Conservation (phyloP, 2,888 invertebrate genomes). For the Ichneumoninae sp. region DNA sequence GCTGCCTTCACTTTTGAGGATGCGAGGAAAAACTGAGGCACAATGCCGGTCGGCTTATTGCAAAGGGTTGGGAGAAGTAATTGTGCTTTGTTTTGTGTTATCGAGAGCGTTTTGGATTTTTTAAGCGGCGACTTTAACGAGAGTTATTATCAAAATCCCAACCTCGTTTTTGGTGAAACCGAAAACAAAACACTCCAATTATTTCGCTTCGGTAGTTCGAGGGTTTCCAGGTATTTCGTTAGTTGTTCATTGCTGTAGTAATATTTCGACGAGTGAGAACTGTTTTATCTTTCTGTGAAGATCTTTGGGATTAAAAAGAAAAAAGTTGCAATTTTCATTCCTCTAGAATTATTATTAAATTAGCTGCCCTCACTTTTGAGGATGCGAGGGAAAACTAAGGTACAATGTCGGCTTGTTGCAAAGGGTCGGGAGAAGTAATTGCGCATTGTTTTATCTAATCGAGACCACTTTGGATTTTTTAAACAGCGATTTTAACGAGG, state of each 20-base stretch:
- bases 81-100: neutral
- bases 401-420: neutral
- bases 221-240: neutral
- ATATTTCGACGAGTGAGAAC: neutral
- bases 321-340: no score
- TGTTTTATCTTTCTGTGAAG: no score
- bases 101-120: neutral
- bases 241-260: neutral
- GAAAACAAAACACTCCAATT: neutral
- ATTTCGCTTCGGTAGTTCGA: neutral
- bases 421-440: neutral
- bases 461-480: neutral
- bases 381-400: neutral
- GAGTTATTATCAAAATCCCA: neutral
- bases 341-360: no score
- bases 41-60: neutral
- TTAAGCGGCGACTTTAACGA: neutral
- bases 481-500: neutral
- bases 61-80: neutral
- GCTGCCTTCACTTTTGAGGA: neutral
- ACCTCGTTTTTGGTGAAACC: neutral
- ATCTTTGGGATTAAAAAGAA: no score
- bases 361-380: no score
- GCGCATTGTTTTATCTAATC: neutral
- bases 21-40: neutral